phyloP scores from a whole-genome alignment of 2,888 invertebrate genomes.

The Kryphioiulus occultus region DNA sequence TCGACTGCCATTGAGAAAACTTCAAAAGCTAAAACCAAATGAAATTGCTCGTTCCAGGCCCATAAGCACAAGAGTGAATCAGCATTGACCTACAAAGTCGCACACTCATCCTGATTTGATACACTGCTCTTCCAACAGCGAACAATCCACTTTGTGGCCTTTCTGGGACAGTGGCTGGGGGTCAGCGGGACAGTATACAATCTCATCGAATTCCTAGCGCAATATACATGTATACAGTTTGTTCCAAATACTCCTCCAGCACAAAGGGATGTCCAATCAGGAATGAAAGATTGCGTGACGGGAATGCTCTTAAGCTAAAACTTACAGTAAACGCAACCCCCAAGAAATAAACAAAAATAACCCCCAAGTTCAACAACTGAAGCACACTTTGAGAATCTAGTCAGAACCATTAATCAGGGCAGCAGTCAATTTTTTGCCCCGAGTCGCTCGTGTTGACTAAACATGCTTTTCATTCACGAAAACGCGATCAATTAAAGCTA shows the following conservation, averaged over 20 bases:
- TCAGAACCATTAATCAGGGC: not conserved
- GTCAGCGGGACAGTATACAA: too few relatives aligned
- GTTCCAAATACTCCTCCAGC: too few relatives aligned
- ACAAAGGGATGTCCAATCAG: too few relatives aligned
- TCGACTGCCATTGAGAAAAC: slow-evolving; percentile 30
- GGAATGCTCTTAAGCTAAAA: not conserved
- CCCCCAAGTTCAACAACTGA: not conserved
- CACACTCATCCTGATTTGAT: not conserved
- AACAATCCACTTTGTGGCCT: too few relatives aligned
- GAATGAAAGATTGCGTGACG: not conserved
- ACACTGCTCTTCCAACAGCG: not conserved
- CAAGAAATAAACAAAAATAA: slow-evolving; percentile 20
- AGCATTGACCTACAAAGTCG: not conserved
- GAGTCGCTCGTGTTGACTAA: slow-evolving; percentile 10
- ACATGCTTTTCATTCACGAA: not conserved
- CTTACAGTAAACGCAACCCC: not conserved
- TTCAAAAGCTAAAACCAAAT: slow-evolving; percentile 31
- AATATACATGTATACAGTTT: too few relatives aligned
- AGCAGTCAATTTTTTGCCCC: not conserved
- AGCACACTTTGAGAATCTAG: not conserved
- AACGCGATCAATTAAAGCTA: not conserved
- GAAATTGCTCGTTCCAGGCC: not conserved
- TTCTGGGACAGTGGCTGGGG: too few relatives aligned
- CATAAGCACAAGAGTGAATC: not conserved
- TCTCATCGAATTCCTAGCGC: too few relatives aligned